Conservation (phyloP, 2,797 vertebrate genomes). For the Gymnoscopelus braueri region DNA sequence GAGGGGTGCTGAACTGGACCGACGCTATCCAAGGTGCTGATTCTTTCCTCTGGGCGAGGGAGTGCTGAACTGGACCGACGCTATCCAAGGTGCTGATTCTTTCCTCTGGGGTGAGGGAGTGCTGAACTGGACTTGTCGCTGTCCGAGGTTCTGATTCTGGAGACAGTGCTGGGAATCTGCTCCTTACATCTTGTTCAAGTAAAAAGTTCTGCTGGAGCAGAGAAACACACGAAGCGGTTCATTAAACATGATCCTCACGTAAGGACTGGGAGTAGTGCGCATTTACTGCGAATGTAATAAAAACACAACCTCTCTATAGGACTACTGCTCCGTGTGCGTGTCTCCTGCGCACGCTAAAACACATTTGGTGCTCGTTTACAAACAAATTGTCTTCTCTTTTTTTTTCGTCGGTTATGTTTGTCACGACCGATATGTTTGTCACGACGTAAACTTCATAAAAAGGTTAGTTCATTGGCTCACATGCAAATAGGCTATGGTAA, state of each 20-base stretch:
- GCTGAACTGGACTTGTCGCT: slow-evolving; percentile 52
- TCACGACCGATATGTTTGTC: too few species aligned
- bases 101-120: slow-evolving; percentile 26
- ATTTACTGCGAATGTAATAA: background rate
- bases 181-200: slow-evolving; percentile 42
- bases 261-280: background rate
- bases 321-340: background rate
- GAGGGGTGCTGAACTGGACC: slow-evolving; percentile 20
- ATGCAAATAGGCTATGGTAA: too few species aligned
- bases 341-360: too few species aligned
- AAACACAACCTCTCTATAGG: background rate
- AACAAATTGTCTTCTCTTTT: too few species aligned
- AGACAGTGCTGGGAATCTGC: slow-evolving; percentile 30
- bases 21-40: slow-evolving; percentile 75
- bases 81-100: slow-evolving; percentile 72
- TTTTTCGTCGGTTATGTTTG: too few species aligned
- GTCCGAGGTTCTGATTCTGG: slow-evolving; percentile 68
- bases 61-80: slow-evolving; percentile 41
- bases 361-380: too few species aligned
- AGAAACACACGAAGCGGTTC: slow-evolving; percentile 54
- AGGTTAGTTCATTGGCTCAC: too few species aligned
- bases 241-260: slow-evolving; percentile 62
- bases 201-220: slow-evolving; percentile 59
- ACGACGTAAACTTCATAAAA: too few species aligned
- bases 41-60: slow-evolving; percentile 32